Percentiles rank a stretch among this genome's conserved stretches.
Evolutionary conservation across 2,888 invertebrate genomes (phyloP).

Genomic region (Diabrotica balteata): DNA sequence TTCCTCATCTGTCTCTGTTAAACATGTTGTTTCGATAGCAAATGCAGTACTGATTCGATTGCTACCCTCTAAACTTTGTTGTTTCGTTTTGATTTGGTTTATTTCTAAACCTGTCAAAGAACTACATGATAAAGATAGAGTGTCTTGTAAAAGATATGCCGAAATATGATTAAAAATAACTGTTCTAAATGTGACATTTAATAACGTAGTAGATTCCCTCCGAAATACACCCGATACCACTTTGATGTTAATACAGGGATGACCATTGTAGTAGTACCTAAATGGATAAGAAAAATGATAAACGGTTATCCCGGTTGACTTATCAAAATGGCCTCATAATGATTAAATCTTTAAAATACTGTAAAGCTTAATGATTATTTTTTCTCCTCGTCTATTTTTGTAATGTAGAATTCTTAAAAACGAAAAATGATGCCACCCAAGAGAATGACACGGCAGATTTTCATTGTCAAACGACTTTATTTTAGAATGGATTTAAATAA

Average conservation of each 20-base stretch:
- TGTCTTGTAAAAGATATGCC: slow-evolving; percentile 3
- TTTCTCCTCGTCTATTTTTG: slow-evolving; percentile 7
- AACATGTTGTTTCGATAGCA: too few relatives aligned
- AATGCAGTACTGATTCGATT: too few relatives aligned
- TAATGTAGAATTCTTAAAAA: slow-evolving; percentile 2
- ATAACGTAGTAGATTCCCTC: background rate
- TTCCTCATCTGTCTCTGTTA: too few relatives aligned
- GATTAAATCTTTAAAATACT: slow-evolving; percentile 8
- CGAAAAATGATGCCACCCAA: slow-evolving; percentile 6
- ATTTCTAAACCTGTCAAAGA: background rate
- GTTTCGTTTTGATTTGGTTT: background rate
- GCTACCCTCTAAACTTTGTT: background rate
- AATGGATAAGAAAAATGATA: background rate
- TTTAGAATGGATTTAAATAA: slow-evolving; percentile 17
- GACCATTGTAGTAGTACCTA: slow-evolving; percentile 25
- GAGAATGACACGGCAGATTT: slow-evolving; percentile 5
- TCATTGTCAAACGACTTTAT: slow-evolving; percentile 3
- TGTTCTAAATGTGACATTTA: too few relatives aligned
- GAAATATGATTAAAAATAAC: too few relatives aligned
- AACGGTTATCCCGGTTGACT: slow-evolving; percentile 3
- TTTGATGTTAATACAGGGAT: slow-evolving; percentile 32
- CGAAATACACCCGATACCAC: slow-evolving; percentile 30
- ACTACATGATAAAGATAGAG: too few relatives aligned
- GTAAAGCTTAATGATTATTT: slow-evolving; percentile 9
- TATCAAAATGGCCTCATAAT: slow-evolving; percentile 15